phyloP scores from a whole-genome alignment of 2,113 vertebrate species.

The Peromyscus maniculatus region DNA sequence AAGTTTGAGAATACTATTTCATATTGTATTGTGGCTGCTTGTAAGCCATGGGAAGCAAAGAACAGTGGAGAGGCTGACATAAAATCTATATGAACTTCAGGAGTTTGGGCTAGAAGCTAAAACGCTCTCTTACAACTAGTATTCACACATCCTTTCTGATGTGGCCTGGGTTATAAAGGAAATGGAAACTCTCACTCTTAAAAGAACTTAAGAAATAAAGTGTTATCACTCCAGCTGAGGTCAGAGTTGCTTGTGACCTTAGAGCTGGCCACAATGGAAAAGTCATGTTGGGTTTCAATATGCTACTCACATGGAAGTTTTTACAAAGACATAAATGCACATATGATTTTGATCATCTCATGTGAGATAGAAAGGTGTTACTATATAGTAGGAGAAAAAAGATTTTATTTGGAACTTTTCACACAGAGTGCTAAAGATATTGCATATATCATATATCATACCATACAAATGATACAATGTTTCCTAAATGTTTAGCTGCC shows the following conservation, averaged over 20 bases:
- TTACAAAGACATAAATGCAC: slow-evolving; percentile 79
- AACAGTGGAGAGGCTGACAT: not conserved
- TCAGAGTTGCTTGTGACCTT: slow-evolving; percentile 72
- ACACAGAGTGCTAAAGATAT: slow-evolving; percentile 39
- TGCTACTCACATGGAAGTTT: slow-evolving; percentile 73
- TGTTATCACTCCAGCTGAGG: slow-evolving; percentile 74
- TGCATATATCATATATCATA: slow-evolving; percentile 18
- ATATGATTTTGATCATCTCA: slow-evolving; percentile 83
- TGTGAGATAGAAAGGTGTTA: slow-evolving; percentile 83
- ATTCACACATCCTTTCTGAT: slow-evolving; percentile 59
- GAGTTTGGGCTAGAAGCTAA: slow-evolving; percentile 65
- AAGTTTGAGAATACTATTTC: slow-evolving; percentile 7
- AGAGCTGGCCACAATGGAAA: slow-evolving; percentile 73
- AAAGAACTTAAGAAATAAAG: slow-evolving; percentile 75
- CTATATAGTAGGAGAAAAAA: slow-evolving; percentile 80
- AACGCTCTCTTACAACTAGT: slow-evolving; percentile 31
- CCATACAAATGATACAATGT: slow-evolving; percentile 49
- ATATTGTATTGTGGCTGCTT: not conserved
- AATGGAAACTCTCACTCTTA: slow-evolving; percentile 73
- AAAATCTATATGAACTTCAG: slow-evolving; percentile 46
- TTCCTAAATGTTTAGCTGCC: slow-evolving; percentile 25
- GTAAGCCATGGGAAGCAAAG: slow-evolving; percentile 9
- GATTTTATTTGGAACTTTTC: slow-evolving; percentile 65
- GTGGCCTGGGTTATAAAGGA: slow-evolving; percentile 64
- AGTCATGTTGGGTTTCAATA: slow-evolving; percentile 65